Percentiles rank a stretch among this genome's conserved stretches.
Conservation (phyloP, 2,797 vertebrate species). For the Threskiornis aethiopicus region DNA sequence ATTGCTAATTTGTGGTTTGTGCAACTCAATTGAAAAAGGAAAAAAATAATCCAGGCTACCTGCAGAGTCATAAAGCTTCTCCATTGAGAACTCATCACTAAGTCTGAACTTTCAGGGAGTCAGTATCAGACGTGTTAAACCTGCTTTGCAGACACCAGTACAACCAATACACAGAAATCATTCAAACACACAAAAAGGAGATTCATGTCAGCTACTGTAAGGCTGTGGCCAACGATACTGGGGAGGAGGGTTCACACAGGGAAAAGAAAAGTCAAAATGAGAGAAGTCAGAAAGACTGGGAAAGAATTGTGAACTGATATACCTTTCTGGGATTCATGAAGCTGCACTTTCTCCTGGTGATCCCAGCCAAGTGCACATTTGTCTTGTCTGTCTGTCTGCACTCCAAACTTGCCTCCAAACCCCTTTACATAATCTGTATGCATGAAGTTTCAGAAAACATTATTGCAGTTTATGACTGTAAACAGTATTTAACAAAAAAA, state of each 20-base stretch:
- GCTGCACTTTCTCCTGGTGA: constrained; percentile 94
- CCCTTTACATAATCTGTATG: constrained; percentile 91
- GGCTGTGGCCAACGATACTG: background rate
- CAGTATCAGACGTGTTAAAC: background rate
- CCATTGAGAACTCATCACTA: background rate
- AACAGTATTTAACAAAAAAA: background rate
- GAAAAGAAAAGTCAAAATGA: background rate
- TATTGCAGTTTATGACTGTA: background rate
- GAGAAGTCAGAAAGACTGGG: background rate
- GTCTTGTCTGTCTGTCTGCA: constrained; percentile 96
- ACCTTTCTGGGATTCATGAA: constrained; percentile 98
- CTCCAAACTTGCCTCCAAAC: constrained; percentile 95
- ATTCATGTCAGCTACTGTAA: background rate
- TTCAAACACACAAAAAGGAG: background rate
- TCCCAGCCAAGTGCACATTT: constrained; percentile 97
- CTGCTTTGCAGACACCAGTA: background rate
- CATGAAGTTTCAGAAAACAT: constrained; percentile 25
- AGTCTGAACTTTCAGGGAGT: background rate
- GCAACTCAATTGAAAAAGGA: background rate
- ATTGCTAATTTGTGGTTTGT: background rate
- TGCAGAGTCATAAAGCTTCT: background rate
- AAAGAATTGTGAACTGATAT: background rate
- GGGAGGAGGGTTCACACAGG: background rate
- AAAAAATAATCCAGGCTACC: background rate
- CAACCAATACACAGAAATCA: background rate